Evolutionary conservation across 2,113 vertebrate genomes (phyloP).

Genomic region (Coptodon bakossiorum): DNA sequence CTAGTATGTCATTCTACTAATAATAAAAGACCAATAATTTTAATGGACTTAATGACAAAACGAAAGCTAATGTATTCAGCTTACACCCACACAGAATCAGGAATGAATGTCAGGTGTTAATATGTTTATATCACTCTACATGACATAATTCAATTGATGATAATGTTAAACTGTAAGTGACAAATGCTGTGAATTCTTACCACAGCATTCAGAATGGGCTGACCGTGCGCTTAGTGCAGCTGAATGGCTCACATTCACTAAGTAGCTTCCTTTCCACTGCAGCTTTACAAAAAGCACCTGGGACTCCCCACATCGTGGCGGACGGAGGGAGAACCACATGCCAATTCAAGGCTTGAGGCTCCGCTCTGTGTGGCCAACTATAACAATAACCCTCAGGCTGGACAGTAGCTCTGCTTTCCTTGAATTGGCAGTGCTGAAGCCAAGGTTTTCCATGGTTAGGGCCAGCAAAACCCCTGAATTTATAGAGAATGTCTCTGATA

Average conservation of each 20-base stretch:
- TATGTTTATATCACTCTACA: conserved; percentile 35
- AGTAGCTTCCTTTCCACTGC: conserved; percentile 41
- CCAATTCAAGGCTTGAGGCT: conserved; percentile 31
- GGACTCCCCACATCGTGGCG: conserved; percentile 60
- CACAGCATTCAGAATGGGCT: conserved; percentile 26
- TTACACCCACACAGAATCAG: background rate
- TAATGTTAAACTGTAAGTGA: conserved; percentile 23
- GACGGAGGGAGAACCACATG: conserved; percentile 36
- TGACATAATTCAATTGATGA: conserved; percentile 27
- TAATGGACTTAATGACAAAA: background rate
- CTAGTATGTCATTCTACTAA: background rate
- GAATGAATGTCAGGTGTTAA: background rate
- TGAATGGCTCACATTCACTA: conserved; percentile 30
- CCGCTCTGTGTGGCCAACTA: conserved; percentile 53
- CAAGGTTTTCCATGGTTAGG: conserved; percentile 38
- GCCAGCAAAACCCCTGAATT: background rate
- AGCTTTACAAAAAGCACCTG: conserved; percentile 46
- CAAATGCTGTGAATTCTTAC: conserved; percentile 29
- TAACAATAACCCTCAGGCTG: conserved; percentile 50
- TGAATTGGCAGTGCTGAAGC: conserved; percentile 24
- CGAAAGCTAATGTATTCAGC: background rate
- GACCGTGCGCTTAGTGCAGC: conserved; percentile 23
- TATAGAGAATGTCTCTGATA: background rate
- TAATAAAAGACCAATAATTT: background rate
- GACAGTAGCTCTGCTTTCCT: conserved; percentile 41